Evolutionary conservation across 2,797 vertebrate genomes (phyloP).

Genomic region (Gorsachius magnificus): DNA sequence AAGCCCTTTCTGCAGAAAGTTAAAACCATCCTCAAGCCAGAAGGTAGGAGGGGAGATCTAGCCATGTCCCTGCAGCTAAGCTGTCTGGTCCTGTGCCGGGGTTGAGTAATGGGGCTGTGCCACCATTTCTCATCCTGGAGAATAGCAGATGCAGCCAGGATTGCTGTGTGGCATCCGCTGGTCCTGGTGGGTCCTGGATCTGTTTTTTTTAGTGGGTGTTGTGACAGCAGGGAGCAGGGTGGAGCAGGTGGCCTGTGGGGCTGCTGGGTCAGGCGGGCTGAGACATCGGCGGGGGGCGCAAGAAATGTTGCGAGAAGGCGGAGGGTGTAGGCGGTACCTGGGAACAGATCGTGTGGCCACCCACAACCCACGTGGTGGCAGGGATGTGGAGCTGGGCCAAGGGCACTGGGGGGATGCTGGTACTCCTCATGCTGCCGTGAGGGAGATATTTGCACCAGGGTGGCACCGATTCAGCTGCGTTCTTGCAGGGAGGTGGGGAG

Average conservation of each 20-base stretch:
- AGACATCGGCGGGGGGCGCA: accelerated
- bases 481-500: accelerated
- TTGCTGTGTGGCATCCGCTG: background rate
- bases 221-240: background rate
- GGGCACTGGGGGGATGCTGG: accelerated
- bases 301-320: background rate
- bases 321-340: background rate
- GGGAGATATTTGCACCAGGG: accelerated
- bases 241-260: accelerated
- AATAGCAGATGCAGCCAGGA: accelerated
- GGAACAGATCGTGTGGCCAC: background rate
- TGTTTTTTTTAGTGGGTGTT: background rate
- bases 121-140: background rate
- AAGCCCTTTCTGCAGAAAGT: conserved; percentile 85
- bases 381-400: background rate
- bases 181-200: background rate
- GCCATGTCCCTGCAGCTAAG: accelerated
- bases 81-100: accelerated
- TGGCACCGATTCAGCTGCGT: background rate
- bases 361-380: accelerated
- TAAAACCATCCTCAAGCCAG: conserved; percentile 80
- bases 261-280: background rate
- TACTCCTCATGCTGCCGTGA: accelerated
- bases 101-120: background rate
- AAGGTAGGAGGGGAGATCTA: conserved; percentile 76